Conservation (phyloP, 92 coral and sea anemone species). For the Umimayanthus chanpuru region DNA sequence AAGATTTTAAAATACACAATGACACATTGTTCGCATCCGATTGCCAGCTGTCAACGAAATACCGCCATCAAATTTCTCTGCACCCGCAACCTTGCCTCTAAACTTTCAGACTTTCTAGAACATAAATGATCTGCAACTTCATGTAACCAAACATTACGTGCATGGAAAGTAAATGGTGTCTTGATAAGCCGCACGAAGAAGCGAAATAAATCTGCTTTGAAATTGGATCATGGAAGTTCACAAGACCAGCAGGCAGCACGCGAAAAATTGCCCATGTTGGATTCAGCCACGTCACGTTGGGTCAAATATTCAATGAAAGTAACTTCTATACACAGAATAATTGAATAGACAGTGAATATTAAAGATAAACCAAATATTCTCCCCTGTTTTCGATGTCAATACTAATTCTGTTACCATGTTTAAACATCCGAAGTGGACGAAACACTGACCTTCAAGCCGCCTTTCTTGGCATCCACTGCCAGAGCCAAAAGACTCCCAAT, state of each 20-base stretch:
- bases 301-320: not conserved
- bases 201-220: slow-evolving; percentile 13
- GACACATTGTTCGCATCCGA: slow-evolving; percentile 33
- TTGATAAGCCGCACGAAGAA: not conserved
- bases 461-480: slow-evolving; percentile 58
- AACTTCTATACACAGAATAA: not conserved
- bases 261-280: slow-evolving; percentile 9
- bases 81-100: not conserved
- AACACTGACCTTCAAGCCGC: slow-evolving; percentile 37
- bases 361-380: not conserved
- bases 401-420: not conserved
- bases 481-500: slow-evolving; percentile 32
- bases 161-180: not conserved
- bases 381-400: not conserved
- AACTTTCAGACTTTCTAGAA: not conserved
- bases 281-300: slow-evolving; percentile 39
- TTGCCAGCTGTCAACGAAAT: slow-evolving; percentile 12
- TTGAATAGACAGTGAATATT: not conserved
- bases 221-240: slow-evolving; percentile 17
- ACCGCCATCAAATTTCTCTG: slow-evolving; percentile 1
- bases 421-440: not conserved
- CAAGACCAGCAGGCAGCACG: not conserved
- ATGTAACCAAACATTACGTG: not conserved
- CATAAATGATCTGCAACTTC: not conserved
- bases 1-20: not conserved